Base-by-base conservation (phyloP, 2,113 vertebrate species). In the Anoplopoma fimbria region DNA sequence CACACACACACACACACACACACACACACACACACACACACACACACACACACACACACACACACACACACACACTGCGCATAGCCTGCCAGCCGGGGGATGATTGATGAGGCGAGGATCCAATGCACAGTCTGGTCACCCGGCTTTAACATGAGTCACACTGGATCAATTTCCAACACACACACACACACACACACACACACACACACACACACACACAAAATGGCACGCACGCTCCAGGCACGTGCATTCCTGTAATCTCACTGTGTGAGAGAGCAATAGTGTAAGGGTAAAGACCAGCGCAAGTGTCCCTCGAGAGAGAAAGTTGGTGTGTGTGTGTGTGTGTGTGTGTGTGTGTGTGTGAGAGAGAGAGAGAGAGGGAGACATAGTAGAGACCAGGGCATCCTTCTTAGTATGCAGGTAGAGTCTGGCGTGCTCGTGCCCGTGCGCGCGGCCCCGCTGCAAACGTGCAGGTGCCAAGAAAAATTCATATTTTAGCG, bases 81-180 rank as follows among this genome's bases (percentile, higher is more conserved):
- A 93, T 80, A 87, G 84, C 72, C 84, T 85, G 91, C 78, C 91
- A 92, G 79, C 79, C 71, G 29, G 47, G 38, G 79, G 83, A 90
- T 93, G 93, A 94, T 91, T 87, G 90, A 94, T 91, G 91, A 93
- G 83, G 77, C 79, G 79, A 82, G 85, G 81, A 88, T 83, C 78
- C 84, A 67, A 27, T 58, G 81, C 85, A 69, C 83, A 81, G 87
- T 82, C 87, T 89, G 82, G 79, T 90, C 76, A n/a, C 73, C 17
- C 76, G 69, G 81, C 64, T 88, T 85, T 87, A 86, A 90, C 87
- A 82, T 69, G 90, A 86, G 88, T 85, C 91, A 91, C 87, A 87
- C 81, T 40, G 68, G 77, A 90, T 92, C 89, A 82, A 90, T 92
- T 84, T 82, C 63, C 53, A 62, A 51, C 70, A 58, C 69, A 21